Evolutionary conservation across 1,140 invertebrate species (phyloP), one percentile per base, ranked within the genome.

Genomic region (Drosophila teissieri): DNA sequence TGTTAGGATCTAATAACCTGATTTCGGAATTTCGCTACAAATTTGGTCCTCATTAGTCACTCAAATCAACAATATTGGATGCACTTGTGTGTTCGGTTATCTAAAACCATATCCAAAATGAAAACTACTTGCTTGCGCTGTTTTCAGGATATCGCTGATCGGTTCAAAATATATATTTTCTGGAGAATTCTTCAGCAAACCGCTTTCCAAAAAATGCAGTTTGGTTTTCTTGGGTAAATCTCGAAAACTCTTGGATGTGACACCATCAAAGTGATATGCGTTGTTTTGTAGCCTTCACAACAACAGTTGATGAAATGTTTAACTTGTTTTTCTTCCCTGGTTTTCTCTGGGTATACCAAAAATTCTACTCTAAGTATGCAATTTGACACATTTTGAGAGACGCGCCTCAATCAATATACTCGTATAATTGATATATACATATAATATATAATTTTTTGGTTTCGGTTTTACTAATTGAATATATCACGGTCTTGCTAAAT

Each of bases 401-500:
- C 70, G 65, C 39, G 61, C 46, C 69, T 74, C 54, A 53, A 82
- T 74, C 54, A 53, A 82, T 62, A 78, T 78, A 31, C 31, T 31
- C 31, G 31, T 31, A 86, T 81, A 78, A 82, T 61, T 40, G 69
- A 85, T 86, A 85, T 86, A 86, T 78, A 85, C 82, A 86, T 81
- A 85, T 83, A 79, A 82, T 84, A 76, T 80, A 75, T 77, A 56
- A 67, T 73, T 73, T 74, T 69, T 78, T 69, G 58, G 58, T 72
- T 78, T 77, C 37, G 37, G 75, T 80, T 74, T 76, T 74, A 80
- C 83, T 88, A 88, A 88, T 84, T 84, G 83, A 88, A 88, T 88
- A 88, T 88, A 88, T 88, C 83, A 88, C 83, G 83, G 80, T 88
- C 83, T 89, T 88, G 58, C 83, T 88, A 88, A 89, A 88, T 89